A percentile compares a stretch with the other conserved stretches of the same genome.
phyloP scores from a whole-genome alignment of 2,797 vertebrate genomes.

The Lutjanus argentimaculatus region DNA sequence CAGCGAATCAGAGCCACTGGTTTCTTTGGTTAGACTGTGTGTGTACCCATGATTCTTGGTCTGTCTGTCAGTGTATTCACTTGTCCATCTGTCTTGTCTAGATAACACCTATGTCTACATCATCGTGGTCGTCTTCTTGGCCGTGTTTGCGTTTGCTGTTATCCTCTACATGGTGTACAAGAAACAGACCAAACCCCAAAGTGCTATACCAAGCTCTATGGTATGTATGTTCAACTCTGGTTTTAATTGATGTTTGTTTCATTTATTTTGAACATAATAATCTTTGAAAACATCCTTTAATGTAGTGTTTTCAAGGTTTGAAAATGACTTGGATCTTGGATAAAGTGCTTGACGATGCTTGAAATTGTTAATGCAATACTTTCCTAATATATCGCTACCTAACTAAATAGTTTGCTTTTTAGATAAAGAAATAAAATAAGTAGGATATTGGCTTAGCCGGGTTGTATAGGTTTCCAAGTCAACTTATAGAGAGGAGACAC shows the following conservation, averaged over 20 bases:
- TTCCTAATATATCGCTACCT: no score
- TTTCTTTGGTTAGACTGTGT: conserved; percentile 1
- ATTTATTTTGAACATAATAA: neutral
- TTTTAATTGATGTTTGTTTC: neutral
- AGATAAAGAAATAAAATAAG: no score
- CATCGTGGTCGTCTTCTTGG: rapidly evolving
- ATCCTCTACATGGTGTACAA: conserved; percentile 12
- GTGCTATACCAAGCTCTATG: rapidly evolving
- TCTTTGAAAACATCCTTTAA: no score
- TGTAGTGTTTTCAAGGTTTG: no score
- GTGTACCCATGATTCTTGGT: neutral
- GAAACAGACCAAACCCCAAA: neutral
- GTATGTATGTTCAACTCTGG: conserved; percentile 53
- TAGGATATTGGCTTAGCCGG: no score
- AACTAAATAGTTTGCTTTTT: no score
- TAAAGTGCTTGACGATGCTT: no score
- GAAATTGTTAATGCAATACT: no score
- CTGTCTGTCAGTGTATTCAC: neutral
- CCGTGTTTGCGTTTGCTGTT: rapidly evolving
- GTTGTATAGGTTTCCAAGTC: no score
- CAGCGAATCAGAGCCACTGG: neutral
- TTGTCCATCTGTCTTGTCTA: conserved; percentile 21
- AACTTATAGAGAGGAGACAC: no score
- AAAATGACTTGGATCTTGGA: no score
- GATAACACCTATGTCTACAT: rapidly evolving